These are phyloP conservation scores for Istiophorus platypterus DNA, from an alignment of 2,113 vertebrate species.

Conservation along the genomic window DNA sequence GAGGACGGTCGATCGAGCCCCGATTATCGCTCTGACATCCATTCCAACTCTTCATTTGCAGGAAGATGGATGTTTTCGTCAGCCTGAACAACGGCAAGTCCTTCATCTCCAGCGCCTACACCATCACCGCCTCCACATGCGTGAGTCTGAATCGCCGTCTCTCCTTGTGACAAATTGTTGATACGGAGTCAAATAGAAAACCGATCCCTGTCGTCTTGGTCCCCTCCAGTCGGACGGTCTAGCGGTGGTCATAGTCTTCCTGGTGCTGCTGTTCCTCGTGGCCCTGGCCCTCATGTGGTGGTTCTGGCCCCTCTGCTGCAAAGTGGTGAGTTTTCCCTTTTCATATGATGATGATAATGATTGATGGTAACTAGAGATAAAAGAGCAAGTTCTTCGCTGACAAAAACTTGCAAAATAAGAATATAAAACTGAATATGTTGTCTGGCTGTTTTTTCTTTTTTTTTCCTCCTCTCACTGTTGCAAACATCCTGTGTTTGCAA, in stretches of 20 bases:
- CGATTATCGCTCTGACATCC: not conserved
- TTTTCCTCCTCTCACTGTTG: not conserved
- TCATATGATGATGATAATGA: too few species aligned
- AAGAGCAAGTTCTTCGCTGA: too few species aligned
- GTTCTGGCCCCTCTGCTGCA: slow-evolving; percentile 99
- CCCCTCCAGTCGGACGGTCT: slow-evolving; percentile 85
- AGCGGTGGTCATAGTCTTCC: slow-evolving; percentile 86
- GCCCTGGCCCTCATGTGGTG: slow-evolving; percentile 93
- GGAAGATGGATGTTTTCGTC: slow-evolving; percentile 92
- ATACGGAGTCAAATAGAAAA: too few species aligned
- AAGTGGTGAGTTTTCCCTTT: slow-evolving; percentile 90
- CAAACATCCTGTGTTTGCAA: slow-evolving; percentile 18
- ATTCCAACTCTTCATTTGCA: slow-evolving; percentile 67
- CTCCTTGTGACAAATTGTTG: too few species aligned
- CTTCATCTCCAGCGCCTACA: slow-evolving; percentile 87
- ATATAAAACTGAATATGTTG: not conserved
- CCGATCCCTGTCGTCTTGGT: not conserved
- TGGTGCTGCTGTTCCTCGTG: slow-evolving; percentile 87
- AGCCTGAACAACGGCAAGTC: slow-evolving; percentile 91
- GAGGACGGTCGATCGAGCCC: too few species aligned
- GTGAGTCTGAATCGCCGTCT: slow-evolving; percentile 85
- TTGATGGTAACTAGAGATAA: too few species aligned
- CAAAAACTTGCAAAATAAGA: not conserved
- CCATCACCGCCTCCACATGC: slow-evolving; percentile 90
- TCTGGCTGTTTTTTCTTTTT: not conserved